These are phyloP conservation scores for Ptychadena robeensis DNA, from an alignment of 2,797 vertebrate genomes.

Conservation along the genomic window DNA sequence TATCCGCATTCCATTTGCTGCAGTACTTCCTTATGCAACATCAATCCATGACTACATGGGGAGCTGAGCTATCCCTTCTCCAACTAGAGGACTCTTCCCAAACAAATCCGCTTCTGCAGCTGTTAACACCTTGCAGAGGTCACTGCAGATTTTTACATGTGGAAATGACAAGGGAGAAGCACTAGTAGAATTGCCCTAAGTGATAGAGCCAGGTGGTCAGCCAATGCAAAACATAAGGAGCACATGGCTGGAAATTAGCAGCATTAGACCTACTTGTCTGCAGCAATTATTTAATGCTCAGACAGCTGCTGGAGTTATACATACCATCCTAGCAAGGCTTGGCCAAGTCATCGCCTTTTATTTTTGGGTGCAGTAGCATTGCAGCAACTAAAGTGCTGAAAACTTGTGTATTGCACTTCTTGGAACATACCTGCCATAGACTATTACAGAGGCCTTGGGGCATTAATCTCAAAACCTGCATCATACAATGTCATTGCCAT, in stretches of 20 bases:
- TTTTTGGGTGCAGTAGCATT: constrained; percentile 22
- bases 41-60: constrained; percentile 21
- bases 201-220: constrained; percentile 16
- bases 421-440: neutral
- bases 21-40: constrained; percentile 46
- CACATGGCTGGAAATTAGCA: constrained; percentile 32
- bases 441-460: neutral
- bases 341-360: constrained; percentile 19
- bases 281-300: constrained; percentile 12
- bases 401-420: constrained; percentile 3
- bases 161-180: neutral
- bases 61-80: neutral
- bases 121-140: constrained; percentile 41
- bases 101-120: constrained; percentile 35
- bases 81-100: constrained; percentile 12
- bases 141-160: constrained; percentile 30
- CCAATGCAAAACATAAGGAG: neutral
- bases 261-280: neutral
- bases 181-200: constrained; percentile 7
- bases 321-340: neutral
- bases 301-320: constrained; percentile 11
- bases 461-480: neutral
- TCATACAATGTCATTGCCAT: neutral
- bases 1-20: constrained; percentile 40
- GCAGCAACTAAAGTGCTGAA: neutral